phyloP scores from a whole-genome alignment of 2,797 vertebrate species.

The Tragopan temminckii region DNA sequence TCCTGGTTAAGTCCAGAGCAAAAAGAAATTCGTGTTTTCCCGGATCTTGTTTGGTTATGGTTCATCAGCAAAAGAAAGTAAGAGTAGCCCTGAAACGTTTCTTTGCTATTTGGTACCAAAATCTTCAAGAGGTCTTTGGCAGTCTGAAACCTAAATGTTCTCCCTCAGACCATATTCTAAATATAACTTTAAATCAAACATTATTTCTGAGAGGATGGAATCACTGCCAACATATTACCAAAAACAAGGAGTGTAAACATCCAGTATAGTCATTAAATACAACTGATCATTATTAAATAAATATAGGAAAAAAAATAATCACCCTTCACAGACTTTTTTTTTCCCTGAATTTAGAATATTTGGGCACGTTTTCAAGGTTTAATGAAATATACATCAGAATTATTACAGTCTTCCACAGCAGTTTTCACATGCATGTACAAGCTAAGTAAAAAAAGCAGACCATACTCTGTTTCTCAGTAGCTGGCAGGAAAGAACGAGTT shows the following conservation, averaged over 20 bases:
- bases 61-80: neutral
- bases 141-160: neutral
- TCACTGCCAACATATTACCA: neutral
- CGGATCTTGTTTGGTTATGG: neutral
- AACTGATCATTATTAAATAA: rapidly evolving
- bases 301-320: neutral
- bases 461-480: neutral
- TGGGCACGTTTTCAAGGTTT: rapidly evolving
- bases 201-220: neutral
- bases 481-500: neutral
- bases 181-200: neutral
- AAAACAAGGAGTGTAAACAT: neutral
- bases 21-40: neutral
- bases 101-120: neutral
- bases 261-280: neutral
- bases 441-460: neutral
- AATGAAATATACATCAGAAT: neutral
- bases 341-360: neutral
- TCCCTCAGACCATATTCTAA: neutral
- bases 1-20: neutral
- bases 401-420: neutral
- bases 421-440: neutral
- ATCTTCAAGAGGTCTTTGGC: neutral
- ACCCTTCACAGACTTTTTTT: neutral
- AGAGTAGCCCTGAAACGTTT: neutral